These are phyloP conservation scores for Aleiodes sp. DNA, from an alignment of 1,140 invertebrate genomes.

Conservation along the genomic window DNA sequence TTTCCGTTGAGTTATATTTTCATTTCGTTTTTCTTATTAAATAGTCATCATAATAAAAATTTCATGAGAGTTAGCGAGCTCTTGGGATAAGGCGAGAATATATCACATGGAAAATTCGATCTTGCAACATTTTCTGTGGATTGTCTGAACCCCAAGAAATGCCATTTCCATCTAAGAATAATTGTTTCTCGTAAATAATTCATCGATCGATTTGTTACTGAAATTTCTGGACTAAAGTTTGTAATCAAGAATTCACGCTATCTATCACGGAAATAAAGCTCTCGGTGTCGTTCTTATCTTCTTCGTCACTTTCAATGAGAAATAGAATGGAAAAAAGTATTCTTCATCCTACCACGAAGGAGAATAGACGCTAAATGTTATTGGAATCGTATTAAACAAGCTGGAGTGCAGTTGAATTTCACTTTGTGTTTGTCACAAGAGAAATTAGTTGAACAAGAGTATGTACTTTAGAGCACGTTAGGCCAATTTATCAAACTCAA, in stretches of 20 bases:
- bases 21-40: background rate
- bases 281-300: no score
- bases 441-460: background rate
- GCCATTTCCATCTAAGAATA: background rate
- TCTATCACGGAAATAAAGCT: background rate
- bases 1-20: background rate
- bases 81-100: background rate
- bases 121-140: background rate
- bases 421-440: background rate
- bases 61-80: background rate
- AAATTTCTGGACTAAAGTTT: background rate
- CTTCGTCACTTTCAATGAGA: no score
- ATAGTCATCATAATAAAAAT: background rate
- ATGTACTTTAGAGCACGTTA: background rate
- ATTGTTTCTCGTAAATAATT: background rate
- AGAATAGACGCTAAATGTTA: background rate
- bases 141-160: no score
- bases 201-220: background rate
- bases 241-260: background rate
- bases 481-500: background rate
- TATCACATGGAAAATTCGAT: background rate
- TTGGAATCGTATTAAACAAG: background rate
- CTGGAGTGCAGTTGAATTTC: background rate
- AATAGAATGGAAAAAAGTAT: background rate
- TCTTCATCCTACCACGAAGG: background rate